These are phyloP conservation scores for Conus betulinus DNA, from an alignment of 1,140 invertebrate genomes.

Conservation along the genomic window DNA sequence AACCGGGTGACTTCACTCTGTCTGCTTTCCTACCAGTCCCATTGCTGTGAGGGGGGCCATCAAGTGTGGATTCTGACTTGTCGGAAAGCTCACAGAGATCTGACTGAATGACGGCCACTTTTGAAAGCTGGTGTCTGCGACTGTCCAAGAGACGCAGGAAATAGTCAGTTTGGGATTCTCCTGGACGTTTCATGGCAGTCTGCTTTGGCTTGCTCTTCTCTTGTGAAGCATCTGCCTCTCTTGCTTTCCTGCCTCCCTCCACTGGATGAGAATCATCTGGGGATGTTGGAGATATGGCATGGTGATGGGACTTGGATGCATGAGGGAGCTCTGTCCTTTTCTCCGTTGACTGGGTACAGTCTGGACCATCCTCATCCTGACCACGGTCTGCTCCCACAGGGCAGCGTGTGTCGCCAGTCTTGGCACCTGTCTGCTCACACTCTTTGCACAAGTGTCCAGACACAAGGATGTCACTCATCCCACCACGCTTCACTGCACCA, in stretches of 20 bases:
- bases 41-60: not conserved
- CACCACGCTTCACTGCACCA: too few species aligned
- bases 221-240: not conserved
- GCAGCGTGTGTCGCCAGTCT: too few species aligned
- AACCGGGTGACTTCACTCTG: not conserved
- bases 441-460: too few species aligned
- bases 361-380: not conserved
- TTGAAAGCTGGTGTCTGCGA: slow-evolving; percentile 50
- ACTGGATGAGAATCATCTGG: not conserved
- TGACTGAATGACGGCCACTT: slow-evolving; percentile 49
- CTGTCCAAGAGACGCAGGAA: slow-evolving; percentile 50
- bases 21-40: not conserved
- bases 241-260: not conserved
- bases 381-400: too few species aligned
- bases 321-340: not conserved
- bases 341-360: not conserved
- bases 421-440: too few species aligned
- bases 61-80: not conserved
- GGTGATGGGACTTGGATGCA: not conserved
- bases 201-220: not conserved
- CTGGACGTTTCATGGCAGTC: not conserved
- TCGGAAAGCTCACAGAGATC: not conserved
- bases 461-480: too few species aligned
- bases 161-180: slow-evolving; percentile 44
- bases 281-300: not conserved